Conservation (phyloP, 2,113 vertebrate species). For the Equus quagga region DNA sequence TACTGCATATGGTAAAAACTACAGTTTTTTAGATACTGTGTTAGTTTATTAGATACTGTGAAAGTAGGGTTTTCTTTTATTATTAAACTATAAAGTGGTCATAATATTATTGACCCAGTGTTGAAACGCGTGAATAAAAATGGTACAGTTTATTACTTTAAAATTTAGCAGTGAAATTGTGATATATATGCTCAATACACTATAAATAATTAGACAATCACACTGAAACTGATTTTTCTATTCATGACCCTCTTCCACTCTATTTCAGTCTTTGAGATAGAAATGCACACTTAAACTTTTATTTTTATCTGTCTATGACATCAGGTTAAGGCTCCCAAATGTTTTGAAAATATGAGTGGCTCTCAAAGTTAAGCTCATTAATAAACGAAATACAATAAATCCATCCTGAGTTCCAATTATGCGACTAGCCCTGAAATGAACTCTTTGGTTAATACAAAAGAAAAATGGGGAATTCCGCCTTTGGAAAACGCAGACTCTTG, state of each 20-base stretch:
- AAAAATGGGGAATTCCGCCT: neutral
- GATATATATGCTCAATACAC: neutral
- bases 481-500: neutral
- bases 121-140: neutral
- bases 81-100: neutral
- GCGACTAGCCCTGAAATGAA: neutral
- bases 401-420: neutral
- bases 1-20: neutral
- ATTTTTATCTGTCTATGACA: neutral
- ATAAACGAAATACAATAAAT: neutral
- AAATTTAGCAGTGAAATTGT: neutral
- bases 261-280: neutral
- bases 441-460: neutral
- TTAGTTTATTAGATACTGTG: neutral
- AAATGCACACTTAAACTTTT: neutral
- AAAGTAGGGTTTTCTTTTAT: neutral
- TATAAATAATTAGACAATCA: neutral
- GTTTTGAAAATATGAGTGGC: neutral
- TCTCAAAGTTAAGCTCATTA: neutral
- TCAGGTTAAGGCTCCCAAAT: neutral
- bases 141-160: neutral
- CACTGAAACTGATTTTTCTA: neutral
- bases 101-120: neutral
- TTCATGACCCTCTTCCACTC: neutral
- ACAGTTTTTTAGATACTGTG: neutral